Conservation (phyloP, 1,140 invertebrate genomes). For the Sycophaga agraensis region DNA sequence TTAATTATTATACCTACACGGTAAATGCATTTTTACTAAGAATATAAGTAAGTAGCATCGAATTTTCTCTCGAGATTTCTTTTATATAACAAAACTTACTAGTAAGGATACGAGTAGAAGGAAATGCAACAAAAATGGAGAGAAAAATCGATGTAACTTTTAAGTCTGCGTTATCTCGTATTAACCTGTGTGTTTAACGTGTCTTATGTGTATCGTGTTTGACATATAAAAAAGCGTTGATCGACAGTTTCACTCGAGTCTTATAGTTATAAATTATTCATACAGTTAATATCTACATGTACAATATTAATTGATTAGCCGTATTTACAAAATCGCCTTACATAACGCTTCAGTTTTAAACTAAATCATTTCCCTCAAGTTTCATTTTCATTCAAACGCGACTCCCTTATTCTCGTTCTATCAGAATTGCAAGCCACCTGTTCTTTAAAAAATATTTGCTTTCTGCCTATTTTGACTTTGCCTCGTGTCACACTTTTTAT, state of each 20-base stretch:
- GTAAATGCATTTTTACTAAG: slow-evolving; percentile 26
- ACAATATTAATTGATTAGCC: slow-evolving; percentile 40
- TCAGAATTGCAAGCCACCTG: slow-evolving; percentile 21
- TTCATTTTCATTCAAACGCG: slow-evolving; percentile 7
- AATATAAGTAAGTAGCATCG: slow-evolving; percentile 1
- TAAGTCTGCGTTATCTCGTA: neutral
- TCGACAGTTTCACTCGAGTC: slow-evolving; percentile 49
- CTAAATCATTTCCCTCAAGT: slow-evolving; percentile 13
- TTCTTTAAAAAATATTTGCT: slow-evolving; percentile 54
- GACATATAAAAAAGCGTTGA: slow-evolving; percentile 53
- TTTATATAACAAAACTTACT: slow-evolving; percentile 10
- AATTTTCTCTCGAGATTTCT: slow-evolving; percentile 6
- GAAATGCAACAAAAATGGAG: neutral
- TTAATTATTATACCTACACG: slow-evolving; percentile 21
- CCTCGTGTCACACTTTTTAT: slow-evolving; percentile 17
- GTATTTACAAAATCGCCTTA: slow-evolving; percentile 46
- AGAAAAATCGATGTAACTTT: slow-evolving; percentile 16
- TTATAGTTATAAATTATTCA: slow-evolving; percentile 37
- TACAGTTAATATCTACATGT: slow-evolving; percentile 48
- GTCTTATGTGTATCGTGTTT: slow-evolving; percentile 32
- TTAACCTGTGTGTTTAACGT: neutral
- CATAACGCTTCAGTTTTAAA: slow-evolving; percentile 34
- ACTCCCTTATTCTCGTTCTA: slow-evolving; percentile 19
- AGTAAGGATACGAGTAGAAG: neutral
- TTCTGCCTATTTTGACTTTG: slow-evolving; percentile 15